Percentiles rank a stretch among this genome's conserved stretches.
These are phyloP conservation scores for Alcis repandata DNA, from an alignment of 2,888 invertebrate species.

Conservation along the genomic window DNA sequence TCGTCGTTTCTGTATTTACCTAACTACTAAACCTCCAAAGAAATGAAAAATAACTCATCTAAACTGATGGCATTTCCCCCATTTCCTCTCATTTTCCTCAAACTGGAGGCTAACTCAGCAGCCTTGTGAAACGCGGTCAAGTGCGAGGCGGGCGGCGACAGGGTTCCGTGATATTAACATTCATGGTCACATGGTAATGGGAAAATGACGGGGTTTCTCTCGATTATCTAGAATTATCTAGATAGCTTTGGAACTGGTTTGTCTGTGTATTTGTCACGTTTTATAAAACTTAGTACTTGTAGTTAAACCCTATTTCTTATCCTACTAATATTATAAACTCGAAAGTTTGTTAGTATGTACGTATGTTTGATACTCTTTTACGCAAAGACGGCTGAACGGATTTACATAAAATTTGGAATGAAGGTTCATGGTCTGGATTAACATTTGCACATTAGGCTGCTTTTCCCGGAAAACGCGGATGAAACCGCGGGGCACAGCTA, in stretches of 20 bases:
- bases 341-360: too few species aligned
- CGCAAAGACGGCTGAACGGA: too few species aligned
- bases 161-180: conserved; percentile 27
- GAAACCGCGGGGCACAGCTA: too few species aligned
- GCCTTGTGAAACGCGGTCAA: conserved; percentile 40
- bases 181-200: conserved; percentile 26
- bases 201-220: conserved; percentile 1
- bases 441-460: too few species aligned
- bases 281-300: too few species aligned
- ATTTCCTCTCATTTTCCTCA: conserved; percentile 6
- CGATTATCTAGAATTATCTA: neutral
- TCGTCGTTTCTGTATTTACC: neutral
- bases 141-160: conserved; percentile 21
- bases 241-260: neutral
- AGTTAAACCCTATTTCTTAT: too few species aligned
- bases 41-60: conserved; percentile 6
- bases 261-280: neutral
- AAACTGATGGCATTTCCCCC: conserved; percentile 8
- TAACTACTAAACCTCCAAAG: neutral
- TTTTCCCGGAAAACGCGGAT: too few species aligned
- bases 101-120: conserved; percentile 1
- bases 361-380: too few species aligned
- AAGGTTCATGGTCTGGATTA: too few species aligned
- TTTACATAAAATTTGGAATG: too few species aligned
- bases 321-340: too few species aligned